Percentiles rank a stretch among this genome's conserved stretches.
Conservation (phyloP, 2,113 vertebrate genomes). For the Synodontis membranacea region DNA sequence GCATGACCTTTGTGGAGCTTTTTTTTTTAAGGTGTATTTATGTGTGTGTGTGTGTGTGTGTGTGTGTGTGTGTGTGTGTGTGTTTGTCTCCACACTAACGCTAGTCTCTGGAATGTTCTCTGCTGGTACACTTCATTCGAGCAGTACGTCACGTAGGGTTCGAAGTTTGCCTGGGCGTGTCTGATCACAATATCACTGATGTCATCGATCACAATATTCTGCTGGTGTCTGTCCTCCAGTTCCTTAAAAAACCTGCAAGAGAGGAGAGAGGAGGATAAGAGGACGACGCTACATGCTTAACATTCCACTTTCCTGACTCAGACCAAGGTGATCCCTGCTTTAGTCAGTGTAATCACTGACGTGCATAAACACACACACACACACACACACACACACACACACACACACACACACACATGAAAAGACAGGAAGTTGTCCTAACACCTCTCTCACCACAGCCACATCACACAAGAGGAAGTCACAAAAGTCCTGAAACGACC, state of each 20-base stretch:
- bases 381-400: conserved; percentile 15
- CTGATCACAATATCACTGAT: conserved; percentile 90
- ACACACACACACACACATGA: conserved; percentile 7
- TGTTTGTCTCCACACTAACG: conserved; percentile 75
- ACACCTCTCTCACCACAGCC: conserved; percentile 24
- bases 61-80: neutral
- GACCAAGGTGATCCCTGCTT: neutral
- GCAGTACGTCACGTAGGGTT: conserved; percentile 94
- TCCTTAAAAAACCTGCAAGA: conserved; percentile 88
- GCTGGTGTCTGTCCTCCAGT: conserved; percentile 86
- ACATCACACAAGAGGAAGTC: conserved; percentile 44
- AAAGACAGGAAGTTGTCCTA: conserved; percentile 46
- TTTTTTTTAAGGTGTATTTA: too few species aligned
- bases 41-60: neutral
- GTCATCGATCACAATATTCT: conserved; percentile 85
- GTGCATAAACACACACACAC: neutral
- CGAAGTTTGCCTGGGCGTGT: conserved; percentile 84
- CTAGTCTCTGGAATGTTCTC: conserved; percentile 86
- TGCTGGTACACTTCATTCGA: conserved; percentile 98
- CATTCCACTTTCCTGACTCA: conserved; percentile 1
- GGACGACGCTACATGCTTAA: neutral
- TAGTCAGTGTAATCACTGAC: neutral
- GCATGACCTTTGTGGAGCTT: neutral
- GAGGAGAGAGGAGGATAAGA: neutral
- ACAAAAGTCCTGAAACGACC: conserved; percentile 24